Evolutionary conservation across 2,888 invertebrate genomes (phyloP), one percentile per base, ranked within the genome.

Genomic region (Ferdinandea cuprea): DNA sequence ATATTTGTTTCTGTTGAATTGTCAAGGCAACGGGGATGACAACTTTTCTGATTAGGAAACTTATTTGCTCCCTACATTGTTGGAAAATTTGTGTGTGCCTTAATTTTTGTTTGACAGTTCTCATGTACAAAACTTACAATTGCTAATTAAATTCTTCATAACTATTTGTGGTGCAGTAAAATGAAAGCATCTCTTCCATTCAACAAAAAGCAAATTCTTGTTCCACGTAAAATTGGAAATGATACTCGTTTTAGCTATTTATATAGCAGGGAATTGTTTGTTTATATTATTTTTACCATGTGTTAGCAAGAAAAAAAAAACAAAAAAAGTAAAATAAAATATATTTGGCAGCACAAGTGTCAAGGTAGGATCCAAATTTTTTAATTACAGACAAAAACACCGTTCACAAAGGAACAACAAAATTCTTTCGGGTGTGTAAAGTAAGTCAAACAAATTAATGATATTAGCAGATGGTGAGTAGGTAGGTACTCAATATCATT

Each of bases 321-420:
- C 17, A 4, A n/a, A n/a, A 15, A 7, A 11, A 11, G 15, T 8
- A 52, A 17, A 52, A 3, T 52, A 15, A 52, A 32, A 30, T 30
- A 4, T 11, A 35, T n/a, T 35, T 54, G 54, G 7, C 54, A 35
- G 32, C 2, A 21, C 19, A 32, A 54, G 32, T 54, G 54, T n/a
- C 35, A 54, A 35, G 54, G n/a, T 11, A 54, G 54, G 7, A 52
- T 52, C 32, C n/a, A n/a, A n/a, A 11, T 8, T 8, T 6, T 21
- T 46, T 46, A 46, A 13, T 21, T 52, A 32, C 32, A 32, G 17
- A 32, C 40, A 9, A 9, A 15, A 7, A 15, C 6, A 5, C 5
- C 7, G 35, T 35, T 13, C 13, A 40, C 6, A 15, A 15, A 15
- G 5, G 13, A 15, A 40, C 40, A 40, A 8, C 15, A 40, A 13